These are phyloP conservation scores for Rousettus leschenaultii DNA, from an alignment of 2,113 vertebrate species.

Conservation along the genomic window DNA sequence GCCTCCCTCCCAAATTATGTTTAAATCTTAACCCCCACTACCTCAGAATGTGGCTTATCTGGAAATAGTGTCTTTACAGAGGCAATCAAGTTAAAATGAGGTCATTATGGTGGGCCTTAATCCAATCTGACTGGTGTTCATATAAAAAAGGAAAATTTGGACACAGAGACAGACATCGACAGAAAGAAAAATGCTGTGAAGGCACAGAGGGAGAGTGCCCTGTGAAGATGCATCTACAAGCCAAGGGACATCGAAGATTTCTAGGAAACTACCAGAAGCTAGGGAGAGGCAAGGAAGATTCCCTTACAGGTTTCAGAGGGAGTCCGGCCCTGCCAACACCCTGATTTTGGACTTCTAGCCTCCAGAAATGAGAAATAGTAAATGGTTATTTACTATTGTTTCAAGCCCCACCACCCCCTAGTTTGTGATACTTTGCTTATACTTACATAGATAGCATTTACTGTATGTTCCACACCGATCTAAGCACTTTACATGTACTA, in stretches of 20 bases:
- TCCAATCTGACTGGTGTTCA: not conserved
- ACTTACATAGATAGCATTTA: not conserved
- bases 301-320: not conserved
- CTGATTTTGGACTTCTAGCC: not conserved
- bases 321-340: not conserved
- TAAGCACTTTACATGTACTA: not conserved
- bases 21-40: not conserved
- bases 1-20: rapidly evolving
- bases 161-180: not conserved
- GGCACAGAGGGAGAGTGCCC: not conserved
- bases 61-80: not conserved
- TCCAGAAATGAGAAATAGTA: not conserved
- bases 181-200: not conserved
- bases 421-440: not conserved
- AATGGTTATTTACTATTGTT: not conserved
- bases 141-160: not conserved
- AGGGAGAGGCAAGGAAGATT: not conserved
- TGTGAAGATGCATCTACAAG: not conserved
- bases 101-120: not conserved
- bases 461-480: not conserved
- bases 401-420: not conserved
- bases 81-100: not conserved
- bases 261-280: not conserved
- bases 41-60: not conserved
- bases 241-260: no score